Evolutionary conservation across 2,113 vertebrate genomes (phyloP).

Genomic region (Onychostoma macrolepis): DNA sequence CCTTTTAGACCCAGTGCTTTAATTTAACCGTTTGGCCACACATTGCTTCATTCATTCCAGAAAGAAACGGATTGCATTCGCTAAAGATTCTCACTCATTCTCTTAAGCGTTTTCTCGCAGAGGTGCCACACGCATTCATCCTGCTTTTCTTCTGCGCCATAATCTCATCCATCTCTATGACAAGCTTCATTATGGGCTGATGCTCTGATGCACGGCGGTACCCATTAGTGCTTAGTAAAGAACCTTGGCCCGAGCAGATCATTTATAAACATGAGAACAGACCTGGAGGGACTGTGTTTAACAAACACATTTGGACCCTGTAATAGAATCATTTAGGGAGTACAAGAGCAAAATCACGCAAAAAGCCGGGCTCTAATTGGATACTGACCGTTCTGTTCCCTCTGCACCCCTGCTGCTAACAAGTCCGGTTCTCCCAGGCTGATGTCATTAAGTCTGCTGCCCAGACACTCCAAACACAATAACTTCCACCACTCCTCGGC

Average conservation of each 20-base stretch:
- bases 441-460: conserved; percentile 95
- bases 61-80: background rate
- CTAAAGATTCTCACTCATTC: conserved; percentile 54
- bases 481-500: conserved; percentile 99
- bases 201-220: conserved; percentile 75
- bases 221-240: conserved; percentile 74
- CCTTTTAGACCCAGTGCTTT: background rate
- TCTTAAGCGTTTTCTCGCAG: conserved; percentile 62
- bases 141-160: conserved; percentile 72
- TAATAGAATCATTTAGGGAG: conserved; percentile 45
- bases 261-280: conserved; percentile 66
- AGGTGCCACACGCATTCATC: conserved; percentile 71
- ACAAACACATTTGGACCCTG: conserved; percentile 49
- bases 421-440: conserved; percentile 98
- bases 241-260: conserved; percentile 68
- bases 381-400: conserved; percentile 94
- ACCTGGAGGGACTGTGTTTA: conserved; percentile 48
- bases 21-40: background rate
- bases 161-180: conserved; percentile 81
- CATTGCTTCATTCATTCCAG: background rate
- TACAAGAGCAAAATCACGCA: conserved; percentile 29
- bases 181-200: conserved; percentile 79
- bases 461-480: conserved; percentile 94
- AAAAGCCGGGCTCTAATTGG: conserved; percentile 65
- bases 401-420: conserved; percentile 95